Conservation (phyloP, 2,797 vertebrate species). For the Silurus lanzhouensis region DNA sequence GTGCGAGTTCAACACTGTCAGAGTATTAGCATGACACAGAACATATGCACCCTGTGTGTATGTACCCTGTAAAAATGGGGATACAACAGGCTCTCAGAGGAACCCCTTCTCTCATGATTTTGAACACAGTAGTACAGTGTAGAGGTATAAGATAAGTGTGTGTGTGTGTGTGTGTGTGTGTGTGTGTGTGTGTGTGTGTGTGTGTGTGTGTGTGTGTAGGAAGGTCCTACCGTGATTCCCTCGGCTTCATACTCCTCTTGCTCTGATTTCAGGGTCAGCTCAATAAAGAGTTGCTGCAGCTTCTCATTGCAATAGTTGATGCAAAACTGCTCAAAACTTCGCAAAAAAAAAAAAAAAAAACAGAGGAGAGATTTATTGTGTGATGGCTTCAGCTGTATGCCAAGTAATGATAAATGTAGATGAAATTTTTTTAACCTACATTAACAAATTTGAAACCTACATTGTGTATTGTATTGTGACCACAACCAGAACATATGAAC, state of each 20-base stretch:
- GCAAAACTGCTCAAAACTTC: slow-evolving; percentile 96
- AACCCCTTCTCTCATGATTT: background rate
- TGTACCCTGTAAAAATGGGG: background rate
- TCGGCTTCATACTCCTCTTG: slow-evolving; percentile 97
- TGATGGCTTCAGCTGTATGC: background rate
- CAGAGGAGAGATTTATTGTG: background rate
- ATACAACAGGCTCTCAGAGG: background rate
- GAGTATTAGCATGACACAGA: slow-evolving; percentile 51
- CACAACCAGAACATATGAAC: background rate
- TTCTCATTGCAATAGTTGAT: slow-evolving; percentile 99
- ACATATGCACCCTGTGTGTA: background rate
- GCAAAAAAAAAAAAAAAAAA: background rate
- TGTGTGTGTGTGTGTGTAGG: background rate
- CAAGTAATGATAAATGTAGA: background rate
- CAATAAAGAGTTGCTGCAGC: slow-evolving; percentile 96
- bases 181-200: background rate
- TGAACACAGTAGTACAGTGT: slow-evolving; percentile 3
- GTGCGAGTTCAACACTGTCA: slow-evolving; percentile 52
- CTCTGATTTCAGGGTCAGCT: slow-evolving; percentile 94
- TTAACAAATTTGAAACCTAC: background rate
- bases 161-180: background rate
- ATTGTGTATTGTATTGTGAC: background rate
- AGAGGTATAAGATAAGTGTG: background rate
- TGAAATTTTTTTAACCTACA: too few relatives aligned
- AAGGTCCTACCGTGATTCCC: slow-evolving; percentile 88